A percentile compares a stretch with the other conserved stretches of the same genome.
These are phyloP conservation scores for Dendrolimus houi DNA, from an alignment of 2,888 invertebrate genomes.

Conservation along the genomic window DNA sequence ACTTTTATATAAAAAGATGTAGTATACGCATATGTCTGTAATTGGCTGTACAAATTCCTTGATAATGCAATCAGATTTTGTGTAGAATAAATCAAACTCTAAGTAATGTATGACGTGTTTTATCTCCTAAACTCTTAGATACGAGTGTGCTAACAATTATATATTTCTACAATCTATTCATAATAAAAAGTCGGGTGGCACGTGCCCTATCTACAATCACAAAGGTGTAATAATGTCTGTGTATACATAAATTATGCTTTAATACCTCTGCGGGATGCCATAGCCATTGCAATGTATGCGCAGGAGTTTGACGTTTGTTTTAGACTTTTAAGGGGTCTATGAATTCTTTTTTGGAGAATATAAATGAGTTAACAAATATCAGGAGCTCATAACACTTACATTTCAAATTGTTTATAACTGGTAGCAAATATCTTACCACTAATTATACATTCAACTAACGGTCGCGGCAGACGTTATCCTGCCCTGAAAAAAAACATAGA, in stretches of 20 bases:
- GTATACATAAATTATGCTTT: constrained; percentile 32
- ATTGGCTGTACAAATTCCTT: neutral
- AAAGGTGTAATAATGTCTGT: constrained; percentile 11
- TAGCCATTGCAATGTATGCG: constrained; percentile 7
- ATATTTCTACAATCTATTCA: neutral
- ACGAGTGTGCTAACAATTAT: neutral
- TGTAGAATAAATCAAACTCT: neutral
- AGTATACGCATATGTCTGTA: neutral
- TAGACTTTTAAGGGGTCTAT: too few relatives aligned
- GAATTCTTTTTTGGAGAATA: too few relatives aligned
- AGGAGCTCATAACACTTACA: too few relatives aligned
- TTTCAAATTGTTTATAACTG: too few relatives aligned
- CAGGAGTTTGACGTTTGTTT: neutral
- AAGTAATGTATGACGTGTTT: neutral
- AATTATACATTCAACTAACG: too few relatives aligned
- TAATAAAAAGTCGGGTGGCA: neutral
- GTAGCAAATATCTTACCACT: too few relatives aligned
- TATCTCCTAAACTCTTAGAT: neutral
- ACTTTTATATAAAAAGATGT: too few relatives aligned
- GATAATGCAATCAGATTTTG: too few relatives aligned
- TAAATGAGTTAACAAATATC: too few relatives aligned
- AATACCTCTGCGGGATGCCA: constrained; percentile 28
- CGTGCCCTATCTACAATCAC: constrained; percentile 5
- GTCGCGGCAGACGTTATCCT: too few relatives aligned
- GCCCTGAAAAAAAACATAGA: too few relatives aligned